phyloP scores from a whole-genome alignment of 1,140 invertebrate species.

The Meloidogyne hapla region DNA sequence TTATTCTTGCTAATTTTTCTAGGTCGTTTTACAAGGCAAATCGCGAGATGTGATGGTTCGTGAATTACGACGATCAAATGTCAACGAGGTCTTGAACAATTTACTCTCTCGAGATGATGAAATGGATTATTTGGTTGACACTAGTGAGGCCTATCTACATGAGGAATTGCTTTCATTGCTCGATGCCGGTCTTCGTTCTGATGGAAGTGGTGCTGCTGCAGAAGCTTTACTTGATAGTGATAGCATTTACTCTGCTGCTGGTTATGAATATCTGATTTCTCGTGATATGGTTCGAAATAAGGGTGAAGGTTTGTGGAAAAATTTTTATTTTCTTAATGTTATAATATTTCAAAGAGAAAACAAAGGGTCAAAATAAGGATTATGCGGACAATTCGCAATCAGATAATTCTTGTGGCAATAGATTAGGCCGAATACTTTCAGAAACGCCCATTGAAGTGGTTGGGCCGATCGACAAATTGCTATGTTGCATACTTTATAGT shows the following conservation, averaged over 20 bases:
- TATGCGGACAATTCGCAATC: background rate
- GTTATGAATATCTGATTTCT: slow-evolving; percentile 92
- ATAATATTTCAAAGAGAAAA: slow-evolving; percentile 25
- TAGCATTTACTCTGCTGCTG: slow-evolving; percentile 91
- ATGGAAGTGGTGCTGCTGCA: slow-evolving; percentile 66
- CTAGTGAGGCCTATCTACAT: slow-evolving; percentile 50
- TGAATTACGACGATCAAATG: slow-evolving; percentile 86
- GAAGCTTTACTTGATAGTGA: slow-evolving; percentile 90
- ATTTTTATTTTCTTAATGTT: background rate
- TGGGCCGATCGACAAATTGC: slow-evolving; percentile 76
- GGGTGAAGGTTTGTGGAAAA: slow-evolving; percentile 52
- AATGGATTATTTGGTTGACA: slow-evolving; percentile 51
- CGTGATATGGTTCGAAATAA: slow-evolving; percentile 77
- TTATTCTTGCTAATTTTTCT: background rate
- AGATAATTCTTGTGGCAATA: slow-evolving; percentile 39
- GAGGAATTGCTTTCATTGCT: slow-evolving; percentile 94
- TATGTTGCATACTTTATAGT: slow-evolving; percentile 86
- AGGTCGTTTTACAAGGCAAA: slow-evolving; percentile 85
- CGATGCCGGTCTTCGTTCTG: slow-evolving; percentile 78
- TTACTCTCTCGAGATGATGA: slow-evolving; percentile 94
- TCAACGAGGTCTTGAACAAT: slow-evolving; percentile 96
- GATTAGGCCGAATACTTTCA: too few relatives aligned
- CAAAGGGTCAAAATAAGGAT: slow-evolving; percentile 22
- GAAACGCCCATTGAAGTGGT: slow-evolving; percentile 70
- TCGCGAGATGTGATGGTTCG: slow-evolving; percentile 94